Evolutionary conservation across 1,140 invertebrate genomes (phyloP).

Genomic region (Conopomorpha cramerella): DNA sequence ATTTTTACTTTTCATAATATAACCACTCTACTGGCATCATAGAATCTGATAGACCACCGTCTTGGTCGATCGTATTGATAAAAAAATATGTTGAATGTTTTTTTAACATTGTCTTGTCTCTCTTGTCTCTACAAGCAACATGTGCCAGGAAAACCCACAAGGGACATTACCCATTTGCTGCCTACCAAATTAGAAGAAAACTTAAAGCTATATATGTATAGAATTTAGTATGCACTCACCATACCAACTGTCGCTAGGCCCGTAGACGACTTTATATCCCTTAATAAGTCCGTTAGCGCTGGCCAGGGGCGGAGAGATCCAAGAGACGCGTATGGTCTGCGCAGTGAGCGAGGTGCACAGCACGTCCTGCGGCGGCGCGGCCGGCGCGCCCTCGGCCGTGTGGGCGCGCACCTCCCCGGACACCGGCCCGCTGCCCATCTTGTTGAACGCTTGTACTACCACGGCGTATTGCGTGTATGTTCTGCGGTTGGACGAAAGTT

Average conservation of each 20-base stretch:
- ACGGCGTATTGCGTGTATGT: conserved; percentile 95
- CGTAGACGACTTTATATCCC: conserved; percentile 95
- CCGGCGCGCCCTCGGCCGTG: conserved; percentile 90
- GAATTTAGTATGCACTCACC: conserved; percentile 64
- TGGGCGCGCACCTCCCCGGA: conserved; percentile 88
- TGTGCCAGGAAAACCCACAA: too few relatives aligned
- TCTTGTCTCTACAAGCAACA: too few relatives aligned
- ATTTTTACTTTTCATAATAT: too few relatives aligned
- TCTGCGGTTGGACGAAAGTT: too few relatives aligned
- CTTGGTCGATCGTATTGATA: too few relatives aligned
- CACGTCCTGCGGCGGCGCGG: conserved; percentile 90
- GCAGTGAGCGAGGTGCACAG: conserved; percentile 90
- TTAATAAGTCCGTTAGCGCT: conserved; percentile 94
- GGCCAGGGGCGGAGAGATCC: conserved; percentile 87
- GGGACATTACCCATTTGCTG: too few relatives aligned
- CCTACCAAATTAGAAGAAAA: too few relatives aligned
- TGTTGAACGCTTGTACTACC: conserved; percentile 94
- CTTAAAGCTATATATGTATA: too few relatives aligned
- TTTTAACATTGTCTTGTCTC: too few relatives aligned
- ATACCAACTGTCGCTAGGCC: conserved; percentile 89
- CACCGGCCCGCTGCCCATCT: conserved; percentile 89
- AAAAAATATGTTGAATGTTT: too few relatives aligned
- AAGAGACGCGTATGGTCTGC: conserved; percentile 90
- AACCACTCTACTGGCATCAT: too few relatives aligned
- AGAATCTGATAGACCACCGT: too few relatives aligned